Evolutionary conservation across 2,888 invertebrate species (phyloP).

Genomic region (Diaphora mendica): DNA sequence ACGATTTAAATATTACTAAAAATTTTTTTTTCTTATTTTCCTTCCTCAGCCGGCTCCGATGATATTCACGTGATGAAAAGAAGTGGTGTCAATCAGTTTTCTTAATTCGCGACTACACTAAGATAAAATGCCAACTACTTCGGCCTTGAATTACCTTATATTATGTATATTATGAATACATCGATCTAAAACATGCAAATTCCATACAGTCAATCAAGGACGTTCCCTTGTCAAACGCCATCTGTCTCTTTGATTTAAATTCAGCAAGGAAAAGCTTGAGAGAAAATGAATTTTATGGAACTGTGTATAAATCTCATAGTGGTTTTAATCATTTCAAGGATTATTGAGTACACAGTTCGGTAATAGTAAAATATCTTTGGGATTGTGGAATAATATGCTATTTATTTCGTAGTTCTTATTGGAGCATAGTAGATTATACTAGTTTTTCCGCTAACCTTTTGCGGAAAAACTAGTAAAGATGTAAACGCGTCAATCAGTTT

Average conservation of each 20-base stretch:
- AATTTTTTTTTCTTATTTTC: too few relatives aligned
- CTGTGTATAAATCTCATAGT: background rate
- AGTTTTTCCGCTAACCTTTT: too few relatives aligned
- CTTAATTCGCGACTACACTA: too few relatives aligned
- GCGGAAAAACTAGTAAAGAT: too few relatives aligned
- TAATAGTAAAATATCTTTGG: background rate
- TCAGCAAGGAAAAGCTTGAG: background rate
- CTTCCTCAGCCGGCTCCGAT: too few relatives aligned
- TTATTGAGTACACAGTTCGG: background rate
- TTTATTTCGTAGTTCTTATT: background rate
- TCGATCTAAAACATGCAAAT: slow-evolving; percentile 13
- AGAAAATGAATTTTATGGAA: background rate
- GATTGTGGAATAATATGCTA: background rate
- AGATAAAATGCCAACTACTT: too few relatives aligned
- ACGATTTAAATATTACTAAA: too few relatives aligned
- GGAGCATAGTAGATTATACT: too few relatives aligned
- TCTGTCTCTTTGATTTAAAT: background rate
- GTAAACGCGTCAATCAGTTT: background rate
- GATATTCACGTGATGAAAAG: too few relatives aligned
- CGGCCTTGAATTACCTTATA: too few relatives aligned
- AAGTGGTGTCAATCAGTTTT: too few relatives aligned
- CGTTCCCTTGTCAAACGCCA: slow-evolving; percentile 2
- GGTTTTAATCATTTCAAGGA: background rate
- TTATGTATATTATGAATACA: too few relatives aligned
- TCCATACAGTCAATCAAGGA: slow-evolving; percentile 1